Base-by-base conservation (phyloP, 2,113 vertebrate species). In the Manacus vitellinus region DNA sequence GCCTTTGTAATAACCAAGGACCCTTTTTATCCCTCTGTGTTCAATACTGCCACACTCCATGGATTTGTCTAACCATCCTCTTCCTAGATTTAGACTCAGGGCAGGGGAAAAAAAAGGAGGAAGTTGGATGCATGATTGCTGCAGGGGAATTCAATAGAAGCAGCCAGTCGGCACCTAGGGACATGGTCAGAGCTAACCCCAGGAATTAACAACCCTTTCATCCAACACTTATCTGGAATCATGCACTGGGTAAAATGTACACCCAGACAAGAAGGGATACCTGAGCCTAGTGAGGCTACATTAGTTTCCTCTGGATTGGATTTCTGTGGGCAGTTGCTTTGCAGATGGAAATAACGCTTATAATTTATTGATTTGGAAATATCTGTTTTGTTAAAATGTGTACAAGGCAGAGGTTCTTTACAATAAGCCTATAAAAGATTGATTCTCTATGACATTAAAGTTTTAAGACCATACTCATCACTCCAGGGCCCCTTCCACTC, bases 401-500 rank as follows among this genome's bases (percentile, higher is more conserved):
- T 58, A 20, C 2, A 8, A 83, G 46, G 35, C 43, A 85, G 28
- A 74, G 3, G 2, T 51, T 77, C 58, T 73, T 67, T 61, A 44
- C 3, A 52, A 41, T 46, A 77, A 73, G 18, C 17, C 13, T 35
- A 30, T 51, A 75, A 72, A 93, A 79, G 19, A 65, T 37, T 54
- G 18, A 41, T 55, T 63, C 5, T 23, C 59, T 47, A 56, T 73
- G 16, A 92, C 8, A 76, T 52, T n/a, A 93, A 90, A 95, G 24
- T 8, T 93, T 78, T 70, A 78, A 88, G 72, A 61, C 18, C 91
- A 27, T 98, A 98, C 98, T 72, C 0, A 52, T 98, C 98, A 23
- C 97, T 97, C 98, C 98, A 98, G 83, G 89, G 73, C 13, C 98
- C 98, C 47, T 66, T 97, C 98, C 98, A 98, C 59, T 98, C 98